Percentiles rank a stretch among this genome's conserved stretches.
Conservation (phyloP, 2,113 vertebrate genomes). For the Antechinus stuartii region DNA sequence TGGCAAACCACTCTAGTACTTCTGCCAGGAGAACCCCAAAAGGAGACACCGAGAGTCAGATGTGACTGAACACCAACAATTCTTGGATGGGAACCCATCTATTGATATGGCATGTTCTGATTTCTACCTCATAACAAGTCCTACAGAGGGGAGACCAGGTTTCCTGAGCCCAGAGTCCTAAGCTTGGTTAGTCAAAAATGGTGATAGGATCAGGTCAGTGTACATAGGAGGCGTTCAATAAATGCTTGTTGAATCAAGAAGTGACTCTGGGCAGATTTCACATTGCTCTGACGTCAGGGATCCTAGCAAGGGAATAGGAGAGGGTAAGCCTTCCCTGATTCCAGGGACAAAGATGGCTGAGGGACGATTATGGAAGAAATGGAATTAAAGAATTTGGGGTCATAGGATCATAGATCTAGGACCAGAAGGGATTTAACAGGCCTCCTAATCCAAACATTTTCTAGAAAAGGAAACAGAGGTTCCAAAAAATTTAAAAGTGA, state of each 20-base stretch:
- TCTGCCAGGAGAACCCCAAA: neutral
- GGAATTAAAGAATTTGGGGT: neutral
- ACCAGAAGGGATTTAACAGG: neutral
- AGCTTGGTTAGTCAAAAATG: neutral
- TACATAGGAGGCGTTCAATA: neutral
- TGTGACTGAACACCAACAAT: neutral
- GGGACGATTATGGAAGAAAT: neutral
- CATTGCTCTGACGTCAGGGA: neutral
- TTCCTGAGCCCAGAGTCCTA: neutral
- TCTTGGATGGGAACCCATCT: neutral
- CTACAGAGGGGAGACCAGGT: neutral
- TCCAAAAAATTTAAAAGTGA: neutral
- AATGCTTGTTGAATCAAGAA: neutral
- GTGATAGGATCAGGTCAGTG: neutral
- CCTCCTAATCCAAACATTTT: neutral
- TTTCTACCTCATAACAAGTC: neutral
- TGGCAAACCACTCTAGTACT: neutral
- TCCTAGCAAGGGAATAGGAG: neutral
- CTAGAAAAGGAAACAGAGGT: neutral
- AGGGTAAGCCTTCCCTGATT: neutral
- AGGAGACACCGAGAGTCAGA: neutral
- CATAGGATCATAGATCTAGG: neutral
- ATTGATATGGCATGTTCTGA: neutral
- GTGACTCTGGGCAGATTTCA: neutral
- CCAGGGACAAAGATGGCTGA: neutral